These are phyloP conservation scores for Cryptotermes secundus DNA, from an alignment of 1,140 invertebrate genomes.

Conservation along the genomic window DNA sequence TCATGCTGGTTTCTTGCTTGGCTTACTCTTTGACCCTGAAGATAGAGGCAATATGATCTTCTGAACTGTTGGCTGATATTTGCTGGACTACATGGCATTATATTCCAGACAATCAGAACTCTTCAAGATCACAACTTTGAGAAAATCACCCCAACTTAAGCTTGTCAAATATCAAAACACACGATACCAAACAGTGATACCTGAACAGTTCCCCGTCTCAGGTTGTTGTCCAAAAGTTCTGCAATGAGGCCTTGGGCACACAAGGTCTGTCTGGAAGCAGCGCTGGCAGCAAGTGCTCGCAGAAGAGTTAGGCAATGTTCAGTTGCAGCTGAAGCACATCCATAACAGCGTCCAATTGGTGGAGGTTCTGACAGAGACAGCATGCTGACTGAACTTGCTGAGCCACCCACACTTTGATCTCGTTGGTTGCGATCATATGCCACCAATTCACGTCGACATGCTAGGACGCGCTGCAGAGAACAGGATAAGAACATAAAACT, in stretches of 20 bases:
- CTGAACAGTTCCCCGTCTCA: slow-evolving; percentile 74
- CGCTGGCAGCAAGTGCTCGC: slow-evolving; percentile 85
- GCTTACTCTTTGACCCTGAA: too few relatives aligned
- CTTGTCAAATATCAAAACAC: not conserved
- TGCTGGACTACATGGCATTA: too few relatives aligned
- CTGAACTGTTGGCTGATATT: too few relatives aligned
- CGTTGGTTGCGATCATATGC: slow-evolving; percentile 86
- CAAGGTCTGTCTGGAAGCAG: slow-evolving; percentile 71
- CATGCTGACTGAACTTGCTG: slow-evolving; percentile 44
- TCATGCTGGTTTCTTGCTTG: too few relatives aligned
- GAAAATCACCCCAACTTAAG: too few relatives aligned
- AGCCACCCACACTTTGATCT: slow-evolving; percentile 44
- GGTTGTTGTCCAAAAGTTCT: slow-evolving; percentile 88
- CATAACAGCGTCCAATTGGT: slow-evolving; percentile 70
- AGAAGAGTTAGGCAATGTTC: slow-evolving; percentile 93
- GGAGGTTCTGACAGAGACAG: slow-evolving; percentile 39
- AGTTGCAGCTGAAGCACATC: slow-evolving; percentile 81
- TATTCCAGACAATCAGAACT: too few relatives aligned
- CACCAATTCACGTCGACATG: slow-evolving; percentile 86
- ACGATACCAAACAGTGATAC: not conserved
- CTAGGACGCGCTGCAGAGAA: slow-evolving; percentile 71
- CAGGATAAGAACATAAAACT: too few relatives aligned
- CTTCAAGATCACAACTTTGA: too few relatives aligned
- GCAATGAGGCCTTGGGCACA: slow-evolving; percentile 86
- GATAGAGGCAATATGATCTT: too few relatives aligned